Evolutionary conservation across 2,888 invertebrate genomes (phyloP).

Genomic region (Uloborus plumipes): DNA sequence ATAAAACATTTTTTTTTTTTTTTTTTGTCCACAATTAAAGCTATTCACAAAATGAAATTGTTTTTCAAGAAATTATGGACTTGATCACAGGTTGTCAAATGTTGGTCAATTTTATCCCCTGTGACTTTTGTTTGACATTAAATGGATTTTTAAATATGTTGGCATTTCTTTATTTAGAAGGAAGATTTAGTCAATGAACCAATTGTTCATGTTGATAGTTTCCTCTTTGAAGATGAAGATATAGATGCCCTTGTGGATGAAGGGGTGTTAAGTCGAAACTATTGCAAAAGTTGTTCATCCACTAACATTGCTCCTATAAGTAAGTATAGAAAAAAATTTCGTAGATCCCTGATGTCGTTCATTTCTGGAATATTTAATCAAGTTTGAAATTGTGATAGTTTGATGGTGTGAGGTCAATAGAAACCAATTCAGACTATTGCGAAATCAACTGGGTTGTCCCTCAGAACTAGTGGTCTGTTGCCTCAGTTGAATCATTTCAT

Average conservation of each 20-base stretch:
- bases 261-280: conserved; percentile 73
- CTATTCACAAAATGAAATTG: no score
- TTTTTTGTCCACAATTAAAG: no score
- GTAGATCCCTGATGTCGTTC: no score
- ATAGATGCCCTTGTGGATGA: conserved; percentile 76
- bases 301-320: conserved; percentile 74
- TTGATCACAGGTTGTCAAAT: not conserved
- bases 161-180: not conserved
- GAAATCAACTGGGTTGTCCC: no score
- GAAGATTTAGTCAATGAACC: conserved; percentile 64
- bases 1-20: no score
- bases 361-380: no score
- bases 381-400: no score
- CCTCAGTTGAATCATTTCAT: no score
- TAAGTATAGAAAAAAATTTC: conserved; percentile 68
- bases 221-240: conserved; percentile 79
- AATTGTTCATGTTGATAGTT: conserved; percentile 78
- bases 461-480: no score
- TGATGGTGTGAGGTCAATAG: no score
- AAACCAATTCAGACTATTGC: no score
- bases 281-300: conserved; percentile 75
- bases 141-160: not conserved
- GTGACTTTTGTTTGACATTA: not conserved
- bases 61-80: no score
- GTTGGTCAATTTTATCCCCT: not conserved